These are phyloP conservation scores for Speoplatyrhinus poulsoni DNA, from an alignment of 2,113 vertebrate species.

Conservation along the genomic window DNA sequence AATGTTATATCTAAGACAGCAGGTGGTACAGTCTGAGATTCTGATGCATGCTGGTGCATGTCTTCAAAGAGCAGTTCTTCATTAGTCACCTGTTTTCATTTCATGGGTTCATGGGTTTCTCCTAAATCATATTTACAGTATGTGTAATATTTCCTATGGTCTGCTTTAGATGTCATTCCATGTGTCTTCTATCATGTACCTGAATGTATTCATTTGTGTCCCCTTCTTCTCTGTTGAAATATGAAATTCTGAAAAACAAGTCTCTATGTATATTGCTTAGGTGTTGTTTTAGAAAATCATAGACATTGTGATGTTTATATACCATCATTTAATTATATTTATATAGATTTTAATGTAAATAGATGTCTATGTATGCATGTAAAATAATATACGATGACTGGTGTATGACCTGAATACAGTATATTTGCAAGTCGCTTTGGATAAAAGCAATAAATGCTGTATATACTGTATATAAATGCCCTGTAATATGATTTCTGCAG, in stretches of 20 bases:
- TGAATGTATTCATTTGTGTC: slow-evolving; percentile 40
- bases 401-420: no score
- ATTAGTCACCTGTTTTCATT: neutral
- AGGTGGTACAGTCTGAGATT: no score
- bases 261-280: slow-evolving; percentile 12
- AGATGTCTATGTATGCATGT: no score
- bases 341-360: no score
- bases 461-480: no score
- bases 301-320: neutral
- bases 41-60: no score
- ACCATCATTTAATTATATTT: no score
- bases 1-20: no score
- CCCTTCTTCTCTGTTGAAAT: slow-evolving; percentile 30
- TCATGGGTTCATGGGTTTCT: neutral
- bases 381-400: no score
- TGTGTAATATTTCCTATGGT: slow-evolving; percentile 3
- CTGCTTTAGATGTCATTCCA: slow-evolving; percentile 29
- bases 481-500: no score
- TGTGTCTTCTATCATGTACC: slow-evolving; percentile 51
- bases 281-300: slow-evolving; percentile 24
- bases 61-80: neutral
- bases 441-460: no score
- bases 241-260: slow-evolving; percentile 17
- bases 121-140: neutral
- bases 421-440: no score